Evolutionary conservation across 1,140 invertebrate species (phyloP).

Genomic region (Archivesica marissinica): DNA sequence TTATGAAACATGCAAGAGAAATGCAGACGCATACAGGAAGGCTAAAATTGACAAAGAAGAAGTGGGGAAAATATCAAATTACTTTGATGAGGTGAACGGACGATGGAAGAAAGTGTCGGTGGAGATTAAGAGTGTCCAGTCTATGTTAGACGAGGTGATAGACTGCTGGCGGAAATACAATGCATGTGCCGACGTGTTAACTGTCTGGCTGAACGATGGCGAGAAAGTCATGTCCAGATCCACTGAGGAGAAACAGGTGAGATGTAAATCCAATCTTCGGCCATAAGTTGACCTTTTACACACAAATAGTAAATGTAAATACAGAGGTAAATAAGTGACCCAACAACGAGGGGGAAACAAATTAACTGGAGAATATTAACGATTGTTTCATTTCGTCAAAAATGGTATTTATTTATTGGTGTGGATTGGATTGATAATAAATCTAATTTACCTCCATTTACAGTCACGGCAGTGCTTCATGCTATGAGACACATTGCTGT

Average conservation of each 20-base stretch:
- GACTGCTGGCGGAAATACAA: conserved; percentile 95
- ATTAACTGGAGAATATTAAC: too few relatives aligned
- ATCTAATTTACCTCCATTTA: too few relatives aligned
- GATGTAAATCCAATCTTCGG: too few relatives aligned
- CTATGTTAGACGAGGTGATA: conserved; percentile 93
- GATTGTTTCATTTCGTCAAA: too few relatives aligned
- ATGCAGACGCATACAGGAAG: conserved; percentile 95
- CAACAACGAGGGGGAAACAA: too few relatives aligned
- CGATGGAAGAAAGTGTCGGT: conserved; percentile 95
- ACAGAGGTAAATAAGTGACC: too few relatives aligned
- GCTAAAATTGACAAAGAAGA: conserved; percentile 89
- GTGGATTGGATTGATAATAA: too few relatives aligned
- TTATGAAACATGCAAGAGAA: conserved; percentile 95
- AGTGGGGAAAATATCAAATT: conserved; percentile 90
- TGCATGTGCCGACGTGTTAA: conserved; percentile 89
- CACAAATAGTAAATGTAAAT: too few relatives aligned
- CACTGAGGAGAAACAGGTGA: conserved; percentile 92
- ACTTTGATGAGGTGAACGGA: conserved; percentile 93
- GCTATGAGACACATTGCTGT: too few relatives aligned
- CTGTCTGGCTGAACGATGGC: conserved; percentile 91
- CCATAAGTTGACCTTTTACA: too few relatives aligned
- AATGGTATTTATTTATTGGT: too few relatives aligned
- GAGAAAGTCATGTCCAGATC: conserved; percentile 88
- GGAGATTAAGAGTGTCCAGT: conserved; percentile 94
- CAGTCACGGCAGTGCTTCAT: too few relatives aligned